phyloP scores from a whole-genome alignment of 2,888 invertebrate species.

The Furcula furcula region DNA sequence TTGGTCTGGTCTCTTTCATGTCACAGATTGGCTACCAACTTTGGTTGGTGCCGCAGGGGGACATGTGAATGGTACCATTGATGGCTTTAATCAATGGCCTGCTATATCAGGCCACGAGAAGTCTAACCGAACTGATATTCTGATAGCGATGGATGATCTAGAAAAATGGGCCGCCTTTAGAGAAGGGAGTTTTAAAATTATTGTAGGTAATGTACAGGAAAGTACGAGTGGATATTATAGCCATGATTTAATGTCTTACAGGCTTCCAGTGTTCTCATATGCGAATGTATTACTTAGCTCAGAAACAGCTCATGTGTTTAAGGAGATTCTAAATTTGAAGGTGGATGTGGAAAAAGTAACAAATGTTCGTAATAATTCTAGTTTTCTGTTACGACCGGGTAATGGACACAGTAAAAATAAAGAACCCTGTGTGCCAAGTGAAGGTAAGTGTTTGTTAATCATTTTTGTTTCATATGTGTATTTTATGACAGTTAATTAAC shows the following conservation, averaged over 20 bases:
- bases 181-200: slow-evolving; percentile 49
- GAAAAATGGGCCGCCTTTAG: slow-evolving; percentile 55
- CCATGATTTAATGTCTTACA: slow-evolving; percentile 27
- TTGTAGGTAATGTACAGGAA: slow-evolving; percentile 38
- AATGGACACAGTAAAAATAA: slow-evolving; percentile 4
- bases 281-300: slow-evolving; percentile 37
- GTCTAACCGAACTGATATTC: slow-evolving; percentile 63
- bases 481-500: too few species aligned
- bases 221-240: slow-evolving; percentile 35
- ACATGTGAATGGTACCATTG: slow-evolving; percentile 56
- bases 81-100: slow-evolving; percentile 84
- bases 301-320: slow-evolving; percentile 38
- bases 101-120: slow-evolving; percentile 64
- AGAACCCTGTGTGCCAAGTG: slow-evolving; percentile 42
- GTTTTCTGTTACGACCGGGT: slow-evolving; percentile 9
- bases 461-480: too few species aligned
- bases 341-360: slow-evolving; percentile 31
- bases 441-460: slow-evolving; percentile 40
- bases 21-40: slow-evolving; percentile 91
- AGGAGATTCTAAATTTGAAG: slow-evolving; percentile 33
- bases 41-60: slow-evolving; percentile 60
- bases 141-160: slow-evolving; percentile 77
- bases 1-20: slow-evolving; percentile 81
- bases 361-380: slow-evolving; percentile 32
- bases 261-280: slow-evolving; percentile 31